phyloP scores from a whole-genome alignment of 2,888 invertebrate species.

The Xylocampa areola region DNA sequence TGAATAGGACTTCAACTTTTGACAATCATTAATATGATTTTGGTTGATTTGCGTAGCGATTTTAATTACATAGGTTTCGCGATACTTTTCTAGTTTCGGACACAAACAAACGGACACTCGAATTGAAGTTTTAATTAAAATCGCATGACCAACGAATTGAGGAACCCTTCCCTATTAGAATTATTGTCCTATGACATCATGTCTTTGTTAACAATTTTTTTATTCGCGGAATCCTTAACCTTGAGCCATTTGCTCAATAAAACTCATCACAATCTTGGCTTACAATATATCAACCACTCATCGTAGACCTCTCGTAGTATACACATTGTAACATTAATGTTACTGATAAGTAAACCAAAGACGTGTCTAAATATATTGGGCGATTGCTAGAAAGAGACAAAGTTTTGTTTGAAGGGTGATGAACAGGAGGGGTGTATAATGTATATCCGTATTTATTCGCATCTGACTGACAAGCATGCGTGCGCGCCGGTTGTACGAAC shows the following conservation, averaged over 20 bases:
- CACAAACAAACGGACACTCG: too few relatives aligned
- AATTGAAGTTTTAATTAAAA: too few relatives aligned
- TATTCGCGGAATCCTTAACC: slow-evolving; percentile 2
- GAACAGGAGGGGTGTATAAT: slow-evolving; percentile 23
- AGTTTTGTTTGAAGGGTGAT: slow-evolving; percentile 19
- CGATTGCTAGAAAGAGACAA: slow-evolving; percentile 32
- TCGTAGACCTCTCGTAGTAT: slow-evolving; percentile 27
- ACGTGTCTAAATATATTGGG: slow-evolving; percentile 48
- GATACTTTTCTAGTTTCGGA: too few relatives aligned
- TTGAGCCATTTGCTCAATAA: slow-evolving; percentile 9
- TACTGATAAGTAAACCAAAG: slow-evolving; percentile 16
- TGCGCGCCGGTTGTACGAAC: slow-evolving; percentile 32
- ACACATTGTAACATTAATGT: slow-evolving; percentile 2
- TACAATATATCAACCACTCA: slow-evolving; percentile 11
- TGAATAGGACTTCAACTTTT: too few relatives aligned
- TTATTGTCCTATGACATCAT: too few relatives aligned
- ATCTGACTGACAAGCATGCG: slow-evolving; percentile 34
- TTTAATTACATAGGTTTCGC: too few relatives aligned
- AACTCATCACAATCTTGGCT: slow-evolving; percentile 13
- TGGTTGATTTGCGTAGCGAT: too few relatives aligned
- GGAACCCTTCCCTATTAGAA: too few relatives aligned
- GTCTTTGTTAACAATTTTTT: slow-evolving; percentile 3
- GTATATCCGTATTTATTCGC: slow-evolving; percentile 36
- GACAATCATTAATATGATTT: too few relatives aligned
- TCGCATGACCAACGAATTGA: too few relatives aligned